Conservation (phyloP, 2,113 vertebrate species). For the Daphoenositta chrysoptera region DNA sequence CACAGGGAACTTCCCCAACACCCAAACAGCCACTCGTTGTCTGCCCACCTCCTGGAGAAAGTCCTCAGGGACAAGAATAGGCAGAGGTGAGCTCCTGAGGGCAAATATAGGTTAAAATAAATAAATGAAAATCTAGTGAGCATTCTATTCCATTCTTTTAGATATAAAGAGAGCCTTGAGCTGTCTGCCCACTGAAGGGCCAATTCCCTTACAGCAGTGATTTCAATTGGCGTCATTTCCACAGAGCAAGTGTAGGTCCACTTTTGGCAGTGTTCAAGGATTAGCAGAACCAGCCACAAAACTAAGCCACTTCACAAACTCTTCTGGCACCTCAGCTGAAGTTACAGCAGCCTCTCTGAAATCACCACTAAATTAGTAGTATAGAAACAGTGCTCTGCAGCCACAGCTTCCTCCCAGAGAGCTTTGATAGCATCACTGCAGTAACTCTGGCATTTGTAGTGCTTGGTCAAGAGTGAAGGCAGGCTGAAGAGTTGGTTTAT, state of each 20-base stretch:
- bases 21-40: neutral
- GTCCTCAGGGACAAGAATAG: neutral
- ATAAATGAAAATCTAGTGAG: neutral
- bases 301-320: neutral
- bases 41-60: neutral
- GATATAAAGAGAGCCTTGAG: neutral
- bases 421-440: neutral
- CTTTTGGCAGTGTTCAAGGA: neutral
- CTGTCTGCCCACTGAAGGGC: neutral
- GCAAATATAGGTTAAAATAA: neutral
- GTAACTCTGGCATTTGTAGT: neutral
- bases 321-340: neutral
- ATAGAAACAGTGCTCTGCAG: neutral
- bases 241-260: neutral
- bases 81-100: neutral
- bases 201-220: neutral
- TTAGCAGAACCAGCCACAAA: neutral
- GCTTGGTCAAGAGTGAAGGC: neutral
- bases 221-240: neutral
- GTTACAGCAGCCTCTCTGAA: neutral
- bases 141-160: neutral
- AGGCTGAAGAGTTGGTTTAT: neutral
- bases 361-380: neutral
- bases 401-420: slow-evolving; percentile 10
- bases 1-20: neutral